Evolutionary conservation across 2,888 invertebrate species (phyloP), one percentile per base, ranked within the genome.

Genomic region (Eurytoma californica): DNA sequence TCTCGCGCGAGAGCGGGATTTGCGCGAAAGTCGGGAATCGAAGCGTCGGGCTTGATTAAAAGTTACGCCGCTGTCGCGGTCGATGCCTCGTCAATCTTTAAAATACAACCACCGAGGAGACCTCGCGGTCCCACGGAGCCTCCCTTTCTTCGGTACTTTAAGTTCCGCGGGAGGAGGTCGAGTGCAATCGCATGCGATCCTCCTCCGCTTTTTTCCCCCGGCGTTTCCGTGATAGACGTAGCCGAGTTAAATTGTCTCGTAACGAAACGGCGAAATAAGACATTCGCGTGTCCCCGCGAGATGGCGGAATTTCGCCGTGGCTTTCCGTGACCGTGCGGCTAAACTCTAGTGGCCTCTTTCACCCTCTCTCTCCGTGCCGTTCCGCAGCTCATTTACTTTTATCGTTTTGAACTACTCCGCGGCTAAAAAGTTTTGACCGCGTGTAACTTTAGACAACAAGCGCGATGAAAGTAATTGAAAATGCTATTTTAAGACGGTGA

Each of bases 261-360:
- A 63, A 63, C 53, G 61, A 53, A n/a, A 3, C 28, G 58, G 60
- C 28, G 14, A 69, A 76, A 57, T 69, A 76, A 76, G 76, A 76
- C 69, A 69, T 76, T 76, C 28, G 76, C 76, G 76, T 76, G 76
- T 49, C 24, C 13, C 61, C 53, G 39, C 63, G 63, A 53, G 53
- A 53, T 53, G 53, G 63, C 39, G 47, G 63, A 61, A 61, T 60
- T 60, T 72, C 18, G 51, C 30, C 16, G 49, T 24, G 24, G 16
- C 53, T 61, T 51, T 28, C 60, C 20, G 60, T 51, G 58, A 14
- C 16, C 58, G 49, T 57, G n/a, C 14, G 58, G 3, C n/a, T 30
- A 28, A 14, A 7, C 16, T 18, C 69, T 55, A 58, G 58, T 72
- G 55, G 28, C 72, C 65, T 65, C 72, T 65, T 73, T 73, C 20